phyloP scores from a whole-genome alignment of 2,888 invertebrate species.

The Dendrolimus pini region DNA sequence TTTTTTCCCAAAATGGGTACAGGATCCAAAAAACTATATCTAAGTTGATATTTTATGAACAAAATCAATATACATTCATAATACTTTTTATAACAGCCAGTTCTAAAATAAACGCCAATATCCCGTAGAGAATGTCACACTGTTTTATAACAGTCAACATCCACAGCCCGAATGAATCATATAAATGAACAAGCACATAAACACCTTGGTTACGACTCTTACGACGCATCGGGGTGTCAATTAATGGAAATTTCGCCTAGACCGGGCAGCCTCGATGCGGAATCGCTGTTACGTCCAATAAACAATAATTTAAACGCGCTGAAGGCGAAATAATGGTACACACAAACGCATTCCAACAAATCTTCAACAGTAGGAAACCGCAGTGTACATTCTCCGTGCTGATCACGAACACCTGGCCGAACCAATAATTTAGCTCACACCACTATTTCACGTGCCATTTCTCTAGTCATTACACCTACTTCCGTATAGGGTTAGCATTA shows the following conservation, averaged over 20 bases:
- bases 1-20: no score
- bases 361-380: slow-evolving; percentile 27
- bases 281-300: slow-evolving; percentile 12
- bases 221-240: neutral
- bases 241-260: slow-evolving; percentile 1
- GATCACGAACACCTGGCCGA: slow-evolving; percentile 38
- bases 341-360: slow-evolving; percentile 23
- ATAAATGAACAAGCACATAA: no score
- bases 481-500: slow-evolving; percentile 19
- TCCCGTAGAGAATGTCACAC: no score
- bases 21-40: no score
- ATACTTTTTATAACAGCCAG: no score
- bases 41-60: no score
- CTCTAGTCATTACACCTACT: slow-evolving; percentile 35
- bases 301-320: slow-evolving; percentile 36
- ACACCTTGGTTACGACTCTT: no score
- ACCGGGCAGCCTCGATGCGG: neutral
- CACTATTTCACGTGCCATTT: slow-evolving; percentile 32
- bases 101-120: no score
- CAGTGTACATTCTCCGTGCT: slow-evolving; percentile 19
- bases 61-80: no score
- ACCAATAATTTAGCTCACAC: slow-evolving; percentile 45
- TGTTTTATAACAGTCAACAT: no score
- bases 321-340: slow-evolving; percentile 37
- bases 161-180: no score